Conservation (phyloP, 2,797 vertebrate genomes). For the Cuculus canorus region DNA sequence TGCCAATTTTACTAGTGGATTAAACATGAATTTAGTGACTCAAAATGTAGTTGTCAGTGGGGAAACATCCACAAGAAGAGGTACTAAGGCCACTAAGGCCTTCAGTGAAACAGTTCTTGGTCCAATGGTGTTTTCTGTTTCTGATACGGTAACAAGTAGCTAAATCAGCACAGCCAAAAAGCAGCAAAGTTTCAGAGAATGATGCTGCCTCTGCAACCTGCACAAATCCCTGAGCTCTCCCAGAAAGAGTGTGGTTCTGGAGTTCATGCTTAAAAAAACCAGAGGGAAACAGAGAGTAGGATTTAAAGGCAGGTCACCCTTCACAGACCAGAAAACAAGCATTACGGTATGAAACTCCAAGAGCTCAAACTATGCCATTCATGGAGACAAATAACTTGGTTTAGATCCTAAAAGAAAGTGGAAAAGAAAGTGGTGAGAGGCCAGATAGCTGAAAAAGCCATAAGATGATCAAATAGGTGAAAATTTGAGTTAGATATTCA, state of each 20-base stretch:
- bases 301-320: neutral
- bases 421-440: neutral
- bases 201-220: neutral
- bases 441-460: slow-evolving; percentile 12
- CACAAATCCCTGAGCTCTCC: neutral
- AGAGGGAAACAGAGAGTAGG: neutral
- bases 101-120: neutral
- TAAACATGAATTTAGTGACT: slow-evolving; percentile 34
- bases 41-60: neutral
- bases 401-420: neutral
- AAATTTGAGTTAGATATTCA: neutral
- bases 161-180: slow-evolving; percentile 23
- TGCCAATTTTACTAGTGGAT: slow-evolving; percentile 33
- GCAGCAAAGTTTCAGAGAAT: neutral
- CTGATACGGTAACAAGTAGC: neutral
- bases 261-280: neutral
- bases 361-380: neutral
- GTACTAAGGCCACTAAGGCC: neutral
- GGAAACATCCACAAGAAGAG: neutral
- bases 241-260: neutral
- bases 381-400: neutral
- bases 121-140: neutral
- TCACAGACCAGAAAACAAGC: neutral
- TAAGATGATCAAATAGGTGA: slow-evolving; percentile 15
- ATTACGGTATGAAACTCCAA: neutral